These are phyloP conservation scores for Heterocephalus glaber DNA, from an alignment of 2,113 vertebrate species.

Conservation along the genomic window DNA sequence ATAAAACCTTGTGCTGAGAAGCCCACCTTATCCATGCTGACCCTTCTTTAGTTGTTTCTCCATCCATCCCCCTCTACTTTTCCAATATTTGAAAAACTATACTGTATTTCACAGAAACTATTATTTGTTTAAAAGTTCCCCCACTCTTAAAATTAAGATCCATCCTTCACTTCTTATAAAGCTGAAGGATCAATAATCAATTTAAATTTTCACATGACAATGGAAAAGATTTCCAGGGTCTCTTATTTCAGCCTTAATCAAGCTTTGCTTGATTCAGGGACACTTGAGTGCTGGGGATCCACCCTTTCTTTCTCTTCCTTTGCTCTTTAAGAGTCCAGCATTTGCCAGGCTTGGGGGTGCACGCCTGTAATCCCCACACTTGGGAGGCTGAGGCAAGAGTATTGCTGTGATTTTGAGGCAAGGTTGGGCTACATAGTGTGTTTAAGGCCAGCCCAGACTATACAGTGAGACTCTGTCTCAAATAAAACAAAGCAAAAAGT, in stretches of 20 bases:
- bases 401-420: too few relatives aligned
- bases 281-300: not conserved
- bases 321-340: not conserved
- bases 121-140: not conserved
- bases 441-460: too few relatives aligned
- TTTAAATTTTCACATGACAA: conserved; percentile 59
- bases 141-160: not conserved
- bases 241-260: not conserved
- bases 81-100: not conserved
- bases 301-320: not conserved
- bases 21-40: not conserved
- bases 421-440: too few relatives aligned
- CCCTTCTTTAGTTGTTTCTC: not conserved
- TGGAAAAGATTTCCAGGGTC: conserved; percentile 5
- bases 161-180: conserved; percentile 22
- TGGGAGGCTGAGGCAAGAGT: too few relatives aligned
- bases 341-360: too few relatives aligned
- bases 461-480: too few relatives aligned
- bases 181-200: conserved; percentile 52
- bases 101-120: not conserved
- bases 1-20: not conserved
- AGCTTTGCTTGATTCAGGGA: conserved; percentile 14
- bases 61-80: not conserved
- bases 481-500: too few relatives aligned
- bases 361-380: too few relatives aligned